phyloP scores from a whole-genome alignment of 2,797 vertebrate genomes.

The Allobates femoralis region DNA sequence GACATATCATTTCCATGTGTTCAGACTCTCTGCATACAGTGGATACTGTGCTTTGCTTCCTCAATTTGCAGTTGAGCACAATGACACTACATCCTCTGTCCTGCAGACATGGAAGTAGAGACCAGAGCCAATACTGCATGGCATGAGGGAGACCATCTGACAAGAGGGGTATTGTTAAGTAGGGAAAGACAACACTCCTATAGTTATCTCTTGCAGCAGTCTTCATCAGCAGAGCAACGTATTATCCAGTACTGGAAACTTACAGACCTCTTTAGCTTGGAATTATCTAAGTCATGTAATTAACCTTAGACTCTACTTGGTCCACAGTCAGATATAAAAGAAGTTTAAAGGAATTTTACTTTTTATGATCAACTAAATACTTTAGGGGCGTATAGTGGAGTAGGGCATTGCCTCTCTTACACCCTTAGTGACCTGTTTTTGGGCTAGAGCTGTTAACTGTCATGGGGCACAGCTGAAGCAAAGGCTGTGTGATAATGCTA shows the following conservation, averaged over 20 bases:
- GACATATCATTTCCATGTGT: not conserved
- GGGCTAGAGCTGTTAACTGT: too few species aligned
- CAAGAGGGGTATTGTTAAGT: not conserved
- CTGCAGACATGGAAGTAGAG: not conserved
- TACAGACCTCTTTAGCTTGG: not conserved
- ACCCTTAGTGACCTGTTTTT: too few species aligned
- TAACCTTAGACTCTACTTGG: too few species aligned
- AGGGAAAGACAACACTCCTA: not conserved
- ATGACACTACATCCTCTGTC: not conserved
- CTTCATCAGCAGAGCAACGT: not conserved
- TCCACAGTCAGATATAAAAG: not conserved
- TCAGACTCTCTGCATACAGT: not conserved
- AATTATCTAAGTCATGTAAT: not conserved
- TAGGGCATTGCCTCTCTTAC: too few species aligned
- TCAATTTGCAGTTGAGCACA: not conserved
- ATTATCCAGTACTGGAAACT: not conserved
- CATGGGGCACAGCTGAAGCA: too few species aligned
- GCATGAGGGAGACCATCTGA: not conserved
- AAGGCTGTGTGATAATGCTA: too few species aligned
- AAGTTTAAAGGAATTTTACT: not conserved
- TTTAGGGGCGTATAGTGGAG: too few species aligned
- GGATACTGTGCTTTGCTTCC: not conserved
- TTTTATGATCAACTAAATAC: not conserved
- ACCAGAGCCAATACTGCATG: not conserved
- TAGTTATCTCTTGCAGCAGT: not conserved